Evolutionary conservation across 2,888 invertebrate species (phyloP), one percentile per base, ranked within the genome.

Genomic region (Orthosia gothica): DNA sequence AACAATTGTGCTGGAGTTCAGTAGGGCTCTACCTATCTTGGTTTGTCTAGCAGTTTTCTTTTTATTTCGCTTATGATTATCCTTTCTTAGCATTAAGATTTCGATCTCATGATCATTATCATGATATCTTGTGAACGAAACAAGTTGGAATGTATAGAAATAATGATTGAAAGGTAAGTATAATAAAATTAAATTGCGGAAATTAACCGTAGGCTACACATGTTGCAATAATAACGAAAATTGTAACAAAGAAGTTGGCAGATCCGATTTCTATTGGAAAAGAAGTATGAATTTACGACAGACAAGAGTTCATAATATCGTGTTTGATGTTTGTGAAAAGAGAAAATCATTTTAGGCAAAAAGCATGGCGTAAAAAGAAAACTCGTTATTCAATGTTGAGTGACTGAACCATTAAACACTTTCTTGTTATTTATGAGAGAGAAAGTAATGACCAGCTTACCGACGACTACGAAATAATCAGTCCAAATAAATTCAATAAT

Each of bases 271-370:
- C 79, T 82, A 76, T 84, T 79, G 64, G 71, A 87, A 79, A 83
- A 84, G 75, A 83, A 85, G 81, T 78, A 85, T 84, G 79, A 86
- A 74, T 79, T 88, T 83, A 83, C 82, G 84, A 86, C 57, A 86
- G 78, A 78, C 62, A 81, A 83, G 72, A 76, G 71, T 80, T 70
- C 75, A 75, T 76, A 84, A 81, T 67, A 61, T 90, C 91, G 94
- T 95, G 94, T 95, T 93, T 88, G 87, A 95, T 96, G 96, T 96
- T 96, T 95, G 94, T 96, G 96, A 96, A 96, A 96, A 96, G 96
- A 96, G 96, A 96, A 95, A 94, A 92, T 91, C 86, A 89, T 88
- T 87, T 74, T 85, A 89, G 87, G 87, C 84, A 89, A 87, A 86
- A 92, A 91, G 89, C 89, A 86, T 87, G 83, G 85, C 69, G 63